Conservation (phyloP, 2,113 vertebrate genomes). For the Poeciliopsis retropinna region DNA sequence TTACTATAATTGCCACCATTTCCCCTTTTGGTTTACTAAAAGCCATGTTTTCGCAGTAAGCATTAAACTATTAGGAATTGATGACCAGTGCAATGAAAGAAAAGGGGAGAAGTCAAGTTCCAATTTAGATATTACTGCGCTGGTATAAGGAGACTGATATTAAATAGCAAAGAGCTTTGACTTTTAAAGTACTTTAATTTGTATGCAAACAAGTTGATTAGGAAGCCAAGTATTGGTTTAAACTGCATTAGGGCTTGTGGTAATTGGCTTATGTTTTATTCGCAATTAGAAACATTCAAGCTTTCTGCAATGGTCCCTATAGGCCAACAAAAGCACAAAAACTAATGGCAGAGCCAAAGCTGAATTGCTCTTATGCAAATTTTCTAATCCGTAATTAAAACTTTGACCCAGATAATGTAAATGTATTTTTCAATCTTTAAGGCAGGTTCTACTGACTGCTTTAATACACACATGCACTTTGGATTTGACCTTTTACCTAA, state of each 20-base stretch:
- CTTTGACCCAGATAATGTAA: neutral
- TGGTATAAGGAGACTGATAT: constrained; percentile 68
- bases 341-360: constrained; percentile 13
- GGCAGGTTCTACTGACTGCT: neutral
- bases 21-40: constrained; percentile 49
- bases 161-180: constrained; percentile 62
- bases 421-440: constrained; percentile 3
- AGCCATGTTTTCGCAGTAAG: constrained; percentile 60
- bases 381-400: constrained; percentile 7
- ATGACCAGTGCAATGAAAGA: constrained; percentile 44
- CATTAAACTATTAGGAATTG: constrained; percentile 51
- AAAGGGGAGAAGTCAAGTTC: constrained; percentile 63
- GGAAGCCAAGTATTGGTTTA: constrained; percentile 66
- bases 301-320: constrained; percentile 46
- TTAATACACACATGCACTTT: neutral
- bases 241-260: constrained; percentile 70
- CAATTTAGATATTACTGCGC: constrained; percentile 63
- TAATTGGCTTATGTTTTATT: constrained; percentile 77
- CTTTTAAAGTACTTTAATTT: constrained; percentile 75
- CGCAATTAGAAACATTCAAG: constrained; percentile 58
- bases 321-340: constrained; percentile 50
- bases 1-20: constrained; percentile 64
- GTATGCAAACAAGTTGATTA: constrained; percentile 78
- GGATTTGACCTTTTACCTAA: neutral
- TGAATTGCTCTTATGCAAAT: constrained; percentile 5